phyloP scores from a whole-genome alignment of 2,113 vertebrate species.

The Rhinolophus ferrumequinum region DNA sequence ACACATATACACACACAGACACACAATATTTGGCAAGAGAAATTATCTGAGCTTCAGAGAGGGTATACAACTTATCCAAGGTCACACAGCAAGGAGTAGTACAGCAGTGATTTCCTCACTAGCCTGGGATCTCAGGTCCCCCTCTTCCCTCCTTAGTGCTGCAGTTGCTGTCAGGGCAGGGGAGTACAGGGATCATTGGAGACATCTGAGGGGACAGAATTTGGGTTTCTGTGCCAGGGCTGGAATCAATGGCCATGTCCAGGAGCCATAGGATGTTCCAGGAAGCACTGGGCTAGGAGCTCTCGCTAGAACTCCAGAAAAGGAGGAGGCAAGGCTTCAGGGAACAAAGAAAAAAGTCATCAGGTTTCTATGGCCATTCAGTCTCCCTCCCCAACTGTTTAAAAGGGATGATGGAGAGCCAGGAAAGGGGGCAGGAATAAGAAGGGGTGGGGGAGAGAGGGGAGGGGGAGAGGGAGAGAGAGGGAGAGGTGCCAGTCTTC shows the following conservation, averaged over 20 bases:
- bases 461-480: no score
- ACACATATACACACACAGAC: neutral
- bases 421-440: neutral
- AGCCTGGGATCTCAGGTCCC: neutral
- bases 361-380: conserved; percentile 40
- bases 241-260: neutral
- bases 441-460: neutral
- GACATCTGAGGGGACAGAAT: neutral
- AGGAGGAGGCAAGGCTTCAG: conserved; percentile 9
- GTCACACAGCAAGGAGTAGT: neutral
- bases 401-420: neutral
- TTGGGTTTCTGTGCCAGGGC: neutral
- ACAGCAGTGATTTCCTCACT: neutral
- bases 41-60: neutral
- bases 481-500: neutral
- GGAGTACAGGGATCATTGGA: neutral
- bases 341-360: conserved; percentile 42
- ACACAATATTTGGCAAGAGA: neutral
- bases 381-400: neutral
- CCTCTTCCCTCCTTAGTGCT: neutral
- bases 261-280: neutral
- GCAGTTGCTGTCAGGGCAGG: neutral
- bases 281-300: neutral
- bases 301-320: neutral
- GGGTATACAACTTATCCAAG: neutral